Evolutionary conservation across 2,113 vertebrate genomes (phyloP), one percentile per base, ranked within the genome.

Genomic region (Tiliqua scincoides): DNA sequence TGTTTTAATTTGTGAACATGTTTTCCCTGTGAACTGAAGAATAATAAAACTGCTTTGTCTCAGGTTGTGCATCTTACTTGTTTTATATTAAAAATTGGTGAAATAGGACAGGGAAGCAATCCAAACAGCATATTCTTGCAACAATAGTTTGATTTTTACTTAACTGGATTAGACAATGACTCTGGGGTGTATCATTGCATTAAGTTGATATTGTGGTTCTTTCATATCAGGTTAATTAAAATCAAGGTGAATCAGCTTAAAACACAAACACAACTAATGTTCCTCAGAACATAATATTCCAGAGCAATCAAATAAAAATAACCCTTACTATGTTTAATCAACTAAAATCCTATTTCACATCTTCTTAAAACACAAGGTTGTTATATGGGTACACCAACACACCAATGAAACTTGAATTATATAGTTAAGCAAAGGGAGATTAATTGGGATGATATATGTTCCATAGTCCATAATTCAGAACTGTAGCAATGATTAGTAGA

Each of bases 1-100:
- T 61, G 40, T 48, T 72, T 63, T 77, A 68, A 62, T 5, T 15
- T 37, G 32, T 40, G 70, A 21, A 20, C 8, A 17, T 40, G 23
- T 75, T 88, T 83, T 71, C 43, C 37, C 2, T 30, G 67, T 68
- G 76, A 68, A 63, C 23, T 83, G 67, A 88, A 87, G 86, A 1
- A 0, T 6, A 88, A 88, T 90, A 6, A 35, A 93, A 73, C 82
- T 63, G 52, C 14, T 82, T 2, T 1, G 59, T 20, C 11, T 3
- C n/a, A 4, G 79, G 18, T 9, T 8, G 2, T 43, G 57, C 71
- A 73, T 37, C 84, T 89, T 82, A 73, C 23, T 0, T 0, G 62
- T 84, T 85, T 87, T 2, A 6, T 61, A 62, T 59, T 59, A 72
- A 76, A n/a, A 67, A 1, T 2, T 35, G 67, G 40, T 54, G 18